A percentile compares a stretch with the other conserved stretches of the same genome.
phyloP scores from a whole-genome alignment of 2,888 invertebrate genomes.

The Drosophila setosimentum region DNA sequence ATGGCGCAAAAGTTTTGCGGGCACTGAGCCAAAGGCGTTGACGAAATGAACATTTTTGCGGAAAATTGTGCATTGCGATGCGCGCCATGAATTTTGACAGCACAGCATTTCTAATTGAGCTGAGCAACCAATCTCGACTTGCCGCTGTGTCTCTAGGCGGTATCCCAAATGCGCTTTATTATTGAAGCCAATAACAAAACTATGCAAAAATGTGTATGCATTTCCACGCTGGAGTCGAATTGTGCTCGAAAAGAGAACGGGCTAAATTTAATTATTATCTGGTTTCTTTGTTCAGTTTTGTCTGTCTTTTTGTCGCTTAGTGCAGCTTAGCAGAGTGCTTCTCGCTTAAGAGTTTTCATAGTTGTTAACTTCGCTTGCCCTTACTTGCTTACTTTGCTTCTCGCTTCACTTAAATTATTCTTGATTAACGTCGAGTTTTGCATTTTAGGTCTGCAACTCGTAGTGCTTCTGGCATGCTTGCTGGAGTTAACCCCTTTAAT shows the following conservation, averaged over 20 bases:
- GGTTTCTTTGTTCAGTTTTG: not conserved
- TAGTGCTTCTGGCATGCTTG: not conserved
- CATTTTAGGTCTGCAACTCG: not conserved
- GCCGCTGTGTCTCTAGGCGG: not conserved
- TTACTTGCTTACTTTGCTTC: no score
- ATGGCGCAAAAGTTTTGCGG: constrained; percentile 44
- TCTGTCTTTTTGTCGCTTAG: not conserved
- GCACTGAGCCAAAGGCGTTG: constrained; percentile 48
- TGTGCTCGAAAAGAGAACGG: not conserved
- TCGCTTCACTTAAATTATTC: not conserved
- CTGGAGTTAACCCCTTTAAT: not conserved
- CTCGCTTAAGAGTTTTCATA: not conserved
- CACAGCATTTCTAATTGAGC: not conserved
- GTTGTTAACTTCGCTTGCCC: not conserved
- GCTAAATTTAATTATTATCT: not conserved
- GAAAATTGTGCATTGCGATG: constrained; percentile 5
- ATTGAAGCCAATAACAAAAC: not conserved
- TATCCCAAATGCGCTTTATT: not conserved
- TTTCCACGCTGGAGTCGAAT: not conserved
- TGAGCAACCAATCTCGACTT: not conserved
- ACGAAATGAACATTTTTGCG: constrained; percentile 2
- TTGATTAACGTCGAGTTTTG: not conserved
- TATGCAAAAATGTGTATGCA: not conserved
- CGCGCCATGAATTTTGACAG: not conserved
- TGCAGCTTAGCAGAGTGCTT: not conserved